A percentile compares a stretch with the other conserved stretches of the same genome.
Evolutionary conservation across 37 sponge, comb jelly and placozoan species (phyloP).

Genomic region (Cliona cf. orientalis): DNA sequence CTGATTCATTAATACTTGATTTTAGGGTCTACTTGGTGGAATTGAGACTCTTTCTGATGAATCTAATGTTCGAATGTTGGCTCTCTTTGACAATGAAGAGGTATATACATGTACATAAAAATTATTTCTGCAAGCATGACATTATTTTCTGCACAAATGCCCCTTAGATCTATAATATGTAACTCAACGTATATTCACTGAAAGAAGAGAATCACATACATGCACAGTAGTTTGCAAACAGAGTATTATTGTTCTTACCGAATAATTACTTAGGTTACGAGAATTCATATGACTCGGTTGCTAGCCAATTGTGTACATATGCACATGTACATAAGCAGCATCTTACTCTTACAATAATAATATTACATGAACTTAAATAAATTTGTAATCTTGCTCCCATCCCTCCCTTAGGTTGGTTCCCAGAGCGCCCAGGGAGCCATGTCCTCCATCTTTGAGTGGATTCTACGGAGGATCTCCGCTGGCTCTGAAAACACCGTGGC

Average conservation of each 20-base stretch:
- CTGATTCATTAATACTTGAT: not conserved
- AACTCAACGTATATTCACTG: not conserved
- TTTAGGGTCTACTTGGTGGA: conserved; percentile 65
- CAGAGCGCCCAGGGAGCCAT: conserved; percentile 92
- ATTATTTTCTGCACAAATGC: not conserved
- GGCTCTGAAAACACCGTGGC: conserved; percentile 45
- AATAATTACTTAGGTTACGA: too few species aligned
- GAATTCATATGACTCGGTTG: too few species aligned
- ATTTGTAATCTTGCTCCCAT: not conserved
- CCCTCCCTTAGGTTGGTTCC: conserved; percentile 76
- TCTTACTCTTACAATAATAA: not conserved
- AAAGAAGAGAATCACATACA: not conserved
- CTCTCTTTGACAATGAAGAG: conserved; percentile 97
- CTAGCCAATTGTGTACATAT: too few species aligned
- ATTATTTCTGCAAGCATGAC: too few species aligned
- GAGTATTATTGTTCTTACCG: too few species aligned
- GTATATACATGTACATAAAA: conserved; percentile 25
- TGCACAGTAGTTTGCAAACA: too few species aligned
- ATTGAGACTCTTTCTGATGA: conserved; percentile 57
- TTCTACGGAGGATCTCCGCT: conserved; percentile 71
- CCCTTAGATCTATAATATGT: not conserved
- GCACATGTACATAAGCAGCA: too few species aligned
- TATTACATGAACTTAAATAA: too few species aligned
- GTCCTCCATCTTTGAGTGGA: conserved; percentile 78
- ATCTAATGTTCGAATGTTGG: conserved; percentile 71